Percentiles rank a stretch among this genome's conserved stretches.
Evolutionary conservation across 2,888 invertebrate species (phyloP).

Genomic region (Phengaris alcon): DNA sequence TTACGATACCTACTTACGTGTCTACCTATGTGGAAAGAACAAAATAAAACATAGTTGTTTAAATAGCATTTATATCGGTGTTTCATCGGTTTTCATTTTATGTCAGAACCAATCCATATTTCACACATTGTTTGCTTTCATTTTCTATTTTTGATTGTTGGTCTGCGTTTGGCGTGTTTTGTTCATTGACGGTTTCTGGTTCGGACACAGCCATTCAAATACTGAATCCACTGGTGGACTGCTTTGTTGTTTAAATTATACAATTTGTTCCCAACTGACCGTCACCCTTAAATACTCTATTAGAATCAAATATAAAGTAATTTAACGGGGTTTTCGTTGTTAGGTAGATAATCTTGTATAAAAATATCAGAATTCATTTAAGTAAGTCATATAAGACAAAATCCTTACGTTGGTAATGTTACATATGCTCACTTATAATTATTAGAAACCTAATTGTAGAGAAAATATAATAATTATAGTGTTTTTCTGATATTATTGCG

Average conservation of each 20-base stretch:
- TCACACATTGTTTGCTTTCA: slow-evolving; percentile 45
- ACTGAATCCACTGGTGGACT: slow-evolving; percentile 52
- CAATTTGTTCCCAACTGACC: slow-evolving; percentile 67
- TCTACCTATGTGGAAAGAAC: background rate
- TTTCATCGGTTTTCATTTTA: background rate
- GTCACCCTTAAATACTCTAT: slow-evolving; percentile 33
- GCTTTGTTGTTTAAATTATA: slow-evolving; percentile 68
- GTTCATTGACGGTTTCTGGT: slow-evolving; percentile 63
- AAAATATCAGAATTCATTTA: background rate
- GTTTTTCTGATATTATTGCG: background rate
- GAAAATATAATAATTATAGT: background rate
- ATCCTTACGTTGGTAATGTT: background rate
- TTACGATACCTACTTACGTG: background rate
- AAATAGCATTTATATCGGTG: background rate
- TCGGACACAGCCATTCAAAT: slow-evolving; percentile 63
- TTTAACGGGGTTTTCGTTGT: slow-evolving; percentile 1
- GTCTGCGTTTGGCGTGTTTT: slow-evolving; percentile 73
- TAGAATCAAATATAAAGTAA: slow-evolving; percentile 19
- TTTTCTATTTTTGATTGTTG: slow-evolving; percentile 58
- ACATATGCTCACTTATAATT: background rate
- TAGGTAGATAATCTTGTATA: background rate
- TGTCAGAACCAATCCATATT: background rate
- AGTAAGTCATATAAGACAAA: background rate
- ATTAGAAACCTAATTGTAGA: background rate
- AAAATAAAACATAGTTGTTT: background rate